phyloP scores from a whole-genome alignment of 2,888 invertebrate species.

The Drosophila nr. perissopoda region DNA sequence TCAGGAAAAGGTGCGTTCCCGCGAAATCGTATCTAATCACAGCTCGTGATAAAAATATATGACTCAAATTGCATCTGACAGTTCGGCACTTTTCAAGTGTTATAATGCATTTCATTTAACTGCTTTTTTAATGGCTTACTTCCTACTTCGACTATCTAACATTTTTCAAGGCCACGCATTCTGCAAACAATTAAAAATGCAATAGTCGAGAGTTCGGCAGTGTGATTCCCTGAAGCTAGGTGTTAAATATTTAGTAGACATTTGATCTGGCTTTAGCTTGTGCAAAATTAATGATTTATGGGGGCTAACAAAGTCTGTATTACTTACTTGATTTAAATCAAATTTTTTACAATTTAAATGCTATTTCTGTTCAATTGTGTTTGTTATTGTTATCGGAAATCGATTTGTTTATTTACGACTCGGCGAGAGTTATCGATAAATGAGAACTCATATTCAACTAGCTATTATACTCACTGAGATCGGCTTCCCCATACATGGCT shows the following conservation, averaged over 20 bases:
- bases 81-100: conserved; percentile 2
- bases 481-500: neutral
- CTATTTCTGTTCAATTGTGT: neutral
- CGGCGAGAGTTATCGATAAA: neutral
- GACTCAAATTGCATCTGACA: conserved; percentile 22
- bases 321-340: neutral
- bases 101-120: neutral
- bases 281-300: neutral
- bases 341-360: neutral
- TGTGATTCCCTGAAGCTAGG: neutral
- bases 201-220: neutral
- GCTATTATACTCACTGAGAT: neutral
- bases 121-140: neutral
- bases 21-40: conserved; percentile 45
- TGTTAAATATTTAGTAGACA: neutral
- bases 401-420: neutral
- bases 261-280: neutral
- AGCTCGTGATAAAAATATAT: conserved; percentile 16
- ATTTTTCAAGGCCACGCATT: neutral
- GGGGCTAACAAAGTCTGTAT: neutral
- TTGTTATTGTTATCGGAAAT: neutral
- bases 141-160: neutral
- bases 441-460: neutral
- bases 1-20: conserved; percentile 34
- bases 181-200: neutral